Evolutionary conservation across 2,797 vertebrate species (phyloP), one percentile per base, ranked within the genome.

Genomic region (Lemur catta): DNA sequence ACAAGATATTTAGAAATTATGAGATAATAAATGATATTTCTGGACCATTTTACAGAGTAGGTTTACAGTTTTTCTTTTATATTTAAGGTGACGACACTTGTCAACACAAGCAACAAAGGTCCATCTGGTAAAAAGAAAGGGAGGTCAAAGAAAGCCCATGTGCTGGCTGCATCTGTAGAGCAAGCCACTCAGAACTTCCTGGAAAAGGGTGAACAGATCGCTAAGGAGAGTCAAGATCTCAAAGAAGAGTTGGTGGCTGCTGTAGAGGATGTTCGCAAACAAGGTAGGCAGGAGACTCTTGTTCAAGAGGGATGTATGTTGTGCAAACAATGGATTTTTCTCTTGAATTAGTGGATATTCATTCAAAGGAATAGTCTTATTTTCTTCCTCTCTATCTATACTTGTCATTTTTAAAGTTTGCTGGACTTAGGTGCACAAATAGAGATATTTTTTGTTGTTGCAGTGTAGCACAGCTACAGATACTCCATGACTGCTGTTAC

Each of bases 81-180:
- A 18, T 94, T 97, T 71, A 35, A 99, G 99, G 99, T 99, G 95
- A 99, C 99, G 3, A 99, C 99, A 0, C 98, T 99, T 94, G 99
- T 99, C 96, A 99, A 99, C 98, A 99, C 99, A 90, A 99, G 99
- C 97, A 99, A 99, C 98, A 99, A 99, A 98, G 99, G 99, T 4
- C 99, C 99, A 0, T 99, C 99, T 50, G 99, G 99, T 97, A 99
- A 99, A 98, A 99, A 99, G 99, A 99, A 99, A 98, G 99, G 99
- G 0, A 99, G 99, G 89, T 99, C 99, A 17, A 99, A 99, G 99
- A 99, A 99, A 97, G 99, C 99, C 89, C 99, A 99, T 0, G 99
- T 99, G 11, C 97, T 99, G 97, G 99, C 99, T n/a, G 99, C 99
- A 38, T 99, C 99, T 0, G 99, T 99, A 10, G 99, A 99, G 92